A percentile compares a stretch with the other conserved stretches of the same genome.
phyloP scores from a whole-genome alignment of 2,888 invertebrate species.

The Campoplex capitator region DNA sequence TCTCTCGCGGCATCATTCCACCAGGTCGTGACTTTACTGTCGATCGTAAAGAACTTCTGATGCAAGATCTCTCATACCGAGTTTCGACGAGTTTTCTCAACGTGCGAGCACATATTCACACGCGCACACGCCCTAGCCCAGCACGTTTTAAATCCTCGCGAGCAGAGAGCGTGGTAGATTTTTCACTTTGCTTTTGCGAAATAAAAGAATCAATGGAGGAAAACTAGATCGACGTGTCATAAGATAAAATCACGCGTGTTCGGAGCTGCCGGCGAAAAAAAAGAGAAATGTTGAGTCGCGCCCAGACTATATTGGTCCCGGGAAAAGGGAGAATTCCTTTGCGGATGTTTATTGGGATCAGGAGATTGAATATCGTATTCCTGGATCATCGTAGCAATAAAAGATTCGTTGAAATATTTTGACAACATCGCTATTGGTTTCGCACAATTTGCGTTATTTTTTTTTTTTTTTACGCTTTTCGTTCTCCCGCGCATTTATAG shows the following conservation, averaged over 20 bases:
- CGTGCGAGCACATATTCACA: conserved; percentile 1
- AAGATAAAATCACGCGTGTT: conserved; percentile 32
- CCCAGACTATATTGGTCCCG: not conserved
- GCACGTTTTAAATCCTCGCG: not conserved
- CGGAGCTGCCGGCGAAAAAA: not conserved
- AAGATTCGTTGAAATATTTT: conserved; percentile 22
- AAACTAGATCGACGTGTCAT: conserved; percentile 40
- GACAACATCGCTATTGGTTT: not conserved
- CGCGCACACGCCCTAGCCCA: not conserved
- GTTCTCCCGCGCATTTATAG: not conserved
- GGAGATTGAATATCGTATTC: not conserved
- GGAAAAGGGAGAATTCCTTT: not conserved
- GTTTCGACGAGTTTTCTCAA: not conserved
- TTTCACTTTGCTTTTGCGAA: conserved; percentile 25
- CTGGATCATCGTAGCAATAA: not conserved
- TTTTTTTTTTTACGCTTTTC: conserved; percentile 8
- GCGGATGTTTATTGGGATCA: not conserved
- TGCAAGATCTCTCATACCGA: conserved; percentile 22
- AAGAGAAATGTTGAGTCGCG: conserved; percentile 6
- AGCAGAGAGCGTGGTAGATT: conserved; percentile 21
- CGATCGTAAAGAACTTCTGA: conserved; percentile 62
- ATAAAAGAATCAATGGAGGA: conserved; percentile 35
- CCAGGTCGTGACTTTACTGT: conserved; percentile 63
- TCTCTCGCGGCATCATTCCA: conserved; percentile 36
- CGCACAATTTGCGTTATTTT: conserved; percentile 24